phyloP scores from a whole-genome alignment of 2,797 vertebrate species.

The Rallus crepitans region DNA sequence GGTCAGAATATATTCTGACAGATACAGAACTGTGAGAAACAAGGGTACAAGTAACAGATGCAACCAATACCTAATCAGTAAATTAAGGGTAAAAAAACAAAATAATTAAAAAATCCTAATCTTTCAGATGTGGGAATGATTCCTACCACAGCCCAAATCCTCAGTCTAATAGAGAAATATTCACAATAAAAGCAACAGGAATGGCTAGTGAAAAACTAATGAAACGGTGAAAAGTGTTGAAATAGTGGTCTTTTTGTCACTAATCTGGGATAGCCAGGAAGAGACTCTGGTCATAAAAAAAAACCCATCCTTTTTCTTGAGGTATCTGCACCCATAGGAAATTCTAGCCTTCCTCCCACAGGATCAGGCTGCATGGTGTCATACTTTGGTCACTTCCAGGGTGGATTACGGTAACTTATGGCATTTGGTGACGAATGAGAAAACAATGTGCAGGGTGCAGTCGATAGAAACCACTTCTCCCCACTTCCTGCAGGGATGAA shows the following conservation, averaged over 20 bases:
- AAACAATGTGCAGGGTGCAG: slow-evolving; percentile 28
- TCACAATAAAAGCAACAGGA: not conserved
- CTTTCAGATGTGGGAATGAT: not conserved
- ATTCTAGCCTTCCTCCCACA: slow-evolving; percentile 56
- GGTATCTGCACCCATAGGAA: slow-evolving; percentile 23
- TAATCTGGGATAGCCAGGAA: not conserved
- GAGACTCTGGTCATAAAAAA: not conserved
- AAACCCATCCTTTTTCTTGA: not conserved
- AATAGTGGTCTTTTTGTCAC: not conserved
- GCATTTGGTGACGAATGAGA: not conserved
- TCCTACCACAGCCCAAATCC: not conserved
- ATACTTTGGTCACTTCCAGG: slow-evolving; percentile 55
- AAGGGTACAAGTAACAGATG: not conserved
- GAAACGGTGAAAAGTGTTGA: not conserved
- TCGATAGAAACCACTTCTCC: not conserved
- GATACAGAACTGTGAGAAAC: not conserved
- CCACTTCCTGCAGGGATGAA: slow-evolving; percentile 2
- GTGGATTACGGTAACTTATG: slow-evolving; percentile 41
- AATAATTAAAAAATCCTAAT: not conserved
- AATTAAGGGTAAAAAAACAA: not conserved
- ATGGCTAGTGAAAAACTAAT: not conserved
- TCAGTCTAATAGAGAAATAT: not conserved
- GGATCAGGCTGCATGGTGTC: not conserved
- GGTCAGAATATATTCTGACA: not conserved
- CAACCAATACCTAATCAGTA: not conserved